These are phyloP conservation scores for Forbesichthys papilliferus DNA, from an alignment of 2,113 vertebrate species.

Conservation along the genomic window DNA sequence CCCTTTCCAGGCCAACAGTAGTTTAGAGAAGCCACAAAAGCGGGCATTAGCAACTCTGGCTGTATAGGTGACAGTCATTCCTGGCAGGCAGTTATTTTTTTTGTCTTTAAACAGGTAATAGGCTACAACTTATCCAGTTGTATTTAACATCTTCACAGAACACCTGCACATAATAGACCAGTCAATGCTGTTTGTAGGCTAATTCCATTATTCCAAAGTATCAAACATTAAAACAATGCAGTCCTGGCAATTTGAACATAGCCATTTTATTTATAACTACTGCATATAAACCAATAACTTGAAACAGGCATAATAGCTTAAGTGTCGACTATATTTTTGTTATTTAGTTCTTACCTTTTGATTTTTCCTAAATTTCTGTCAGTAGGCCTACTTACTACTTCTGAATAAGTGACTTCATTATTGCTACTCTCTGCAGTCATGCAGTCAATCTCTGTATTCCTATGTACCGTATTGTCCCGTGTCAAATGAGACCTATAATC, in stretches of 20 bases:
- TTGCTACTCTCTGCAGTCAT: not conserved
- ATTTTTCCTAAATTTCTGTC: not conserved
- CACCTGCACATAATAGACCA: no score
- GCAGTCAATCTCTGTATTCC: no score
- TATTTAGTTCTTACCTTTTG: conserved; percentile 34
- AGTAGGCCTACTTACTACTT: conserved; percentile 34
- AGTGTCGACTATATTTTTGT: no score
- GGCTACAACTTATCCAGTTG: not conserved
- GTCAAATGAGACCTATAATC: conserved; percentile 45
- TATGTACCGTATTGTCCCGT: conserved; percentile 20
- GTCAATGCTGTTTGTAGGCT: no score
- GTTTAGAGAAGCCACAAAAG: conserved; percentile 90
- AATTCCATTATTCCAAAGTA: no score
- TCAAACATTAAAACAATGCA: not conserved
- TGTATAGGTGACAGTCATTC: conserved; percentile 93
- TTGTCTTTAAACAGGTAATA: not conserved
- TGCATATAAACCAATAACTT: no score
- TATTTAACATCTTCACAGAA: not conserved
- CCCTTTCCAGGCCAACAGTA: conserved; percentile 89
- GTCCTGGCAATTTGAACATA: no score
- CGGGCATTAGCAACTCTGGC: conserved; percentile 89
- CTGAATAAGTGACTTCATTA: conserved; percentile 30
- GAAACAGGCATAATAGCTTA: no score
- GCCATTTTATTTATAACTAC: no score
- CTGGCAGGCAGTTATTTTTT: not conserved